Evolutionary conservation across 2,888 invertebrate genomes (phyloP).

Genomic region (Oscheius sp.): DNA sequence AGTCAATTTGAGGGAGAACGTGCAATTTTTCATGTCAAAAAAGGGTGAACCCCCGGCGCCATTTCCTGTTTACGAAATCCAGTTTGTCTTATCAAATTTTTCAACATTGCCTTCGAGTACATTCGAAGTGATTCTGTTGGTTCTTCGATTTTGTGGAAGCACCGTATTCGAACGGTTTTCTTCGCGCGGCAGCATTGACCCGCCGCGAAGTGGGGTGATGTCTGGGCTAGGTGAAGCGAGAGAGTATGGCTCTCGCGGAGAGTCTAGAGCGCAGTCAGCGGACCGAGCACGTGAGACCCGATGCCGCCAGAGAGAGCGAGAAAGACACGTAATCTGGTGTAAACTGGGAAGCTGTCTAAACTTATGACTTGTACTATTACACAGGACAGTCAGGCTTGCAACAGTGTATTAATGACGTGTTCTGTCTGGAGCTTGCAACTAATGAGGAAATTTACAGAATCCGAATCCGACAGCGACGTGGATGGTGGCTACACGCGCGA

Average conservation of each 20-base stretch:
- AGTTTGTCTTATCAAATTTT: no score
- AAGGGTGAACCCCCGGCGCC: not conserved
- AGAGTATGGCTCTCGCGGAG: not conserved
- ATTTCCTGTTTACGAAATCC: no score
- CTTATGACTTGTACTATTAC: constrained; percentile 35
- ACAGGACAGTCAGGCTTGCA: not conserved
- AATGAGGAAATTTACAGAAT: constrained; percentile 17
- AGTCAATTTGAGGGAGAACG: no score
- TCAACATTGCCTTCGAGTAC: no score
- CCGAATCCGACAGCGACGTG: constrained; percentile 22
- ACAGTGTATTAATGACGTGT: no score
- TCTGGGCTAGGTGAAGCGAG: constrained; percentile 15
- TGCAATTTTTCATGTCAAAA: no score
- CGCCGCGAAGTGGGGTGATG: constrained; percentile 33
- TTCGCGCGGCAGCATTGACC: constrained; percentile 28
- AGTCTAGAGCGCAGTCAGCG: constrained; percentile 11
- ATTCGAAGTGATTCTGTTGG: no score
- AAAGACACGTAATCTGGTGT: constrained; percentile 30
- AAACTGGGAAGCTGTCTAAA: constrained; percentile 18
- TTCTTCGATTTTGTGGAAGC: no score
- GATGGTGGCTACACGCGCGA: constrained; percentile 14
- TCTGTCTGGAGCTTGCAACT: no score
- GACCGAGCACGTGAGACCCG: constrained; percentile 28
- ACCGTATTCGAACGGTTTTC: no score
- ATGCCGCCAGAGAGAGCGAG: constrained; percentile 16